Conservation (phyloP, 1,140 invertebrate species). For the Drosophila leontia region DNA sequence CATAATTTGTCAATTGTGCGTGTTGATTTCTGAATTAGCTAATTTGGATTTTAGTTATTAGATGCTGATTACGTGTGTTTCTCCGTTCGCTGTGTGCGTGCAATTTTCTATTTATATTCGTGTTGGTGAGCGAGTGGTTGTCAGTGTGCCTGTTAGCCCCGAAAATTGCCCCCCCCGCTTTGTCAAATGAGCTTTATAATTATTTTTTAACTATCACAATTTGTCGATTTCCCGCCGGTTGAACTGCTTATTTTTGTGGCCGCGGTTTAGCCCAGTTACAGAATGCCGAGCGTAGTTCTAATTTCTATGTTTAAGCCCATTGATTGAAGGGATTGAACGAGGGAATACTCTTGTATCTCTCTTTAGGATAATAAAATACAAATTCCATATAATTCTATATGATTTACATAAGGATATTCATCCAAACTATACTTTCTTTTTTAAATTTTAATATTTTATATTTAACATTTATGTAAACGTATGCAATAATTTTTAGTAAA, state of each 20-base stretch:
- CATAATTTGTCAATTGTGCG: constrained; percentile 83
- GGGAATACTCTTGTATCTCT: neutral
- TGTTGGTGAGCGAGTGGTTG: neutral
- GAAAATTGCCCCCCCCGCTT: constrained; percentile 9
- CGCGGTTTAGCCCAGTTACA: constrained; percentile 33
- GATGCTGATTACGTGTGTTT: constrained; percentile 72
- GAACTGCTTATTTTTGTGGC: constrained; percentile 63
- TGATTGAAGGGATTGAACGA: neutral
- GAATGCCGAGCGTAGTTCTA: constrained; percentile 23
- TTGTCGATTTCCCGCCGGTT: constrained; percentile 33
- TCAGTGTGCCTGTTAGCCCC: neutral
- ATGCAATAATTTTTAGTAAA: too few relatives aligned
- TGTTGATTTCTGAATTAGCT: constrained; percentile 83
- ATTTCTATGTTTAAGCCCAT: constrained; percentile 40
- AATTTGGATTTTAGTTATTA: constrained; percentile 83
- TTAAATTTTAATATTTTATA: too few relatives aligned
- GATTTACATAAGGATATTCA: neutral
- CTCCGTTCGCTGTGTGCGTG: constrained; percentile 1
- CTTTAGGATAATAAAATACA: neutral
- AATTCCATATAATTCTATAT: neutral
- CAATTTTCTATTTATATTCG: constrained; percentile 20
- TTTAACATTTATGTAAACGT: neutral
- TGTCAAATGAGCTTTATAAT: constrained; percentile 73
- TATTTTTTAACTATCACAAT: constrained; percentile 64
- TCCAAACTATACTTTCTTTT: too few relatives aligned